Percentiles rank a stretch among this genome's conserved stretches.
phyloP scores from a whole-genome alignment of 2,888 invertebrate species.

The Calliopum simillimum region DNA sequence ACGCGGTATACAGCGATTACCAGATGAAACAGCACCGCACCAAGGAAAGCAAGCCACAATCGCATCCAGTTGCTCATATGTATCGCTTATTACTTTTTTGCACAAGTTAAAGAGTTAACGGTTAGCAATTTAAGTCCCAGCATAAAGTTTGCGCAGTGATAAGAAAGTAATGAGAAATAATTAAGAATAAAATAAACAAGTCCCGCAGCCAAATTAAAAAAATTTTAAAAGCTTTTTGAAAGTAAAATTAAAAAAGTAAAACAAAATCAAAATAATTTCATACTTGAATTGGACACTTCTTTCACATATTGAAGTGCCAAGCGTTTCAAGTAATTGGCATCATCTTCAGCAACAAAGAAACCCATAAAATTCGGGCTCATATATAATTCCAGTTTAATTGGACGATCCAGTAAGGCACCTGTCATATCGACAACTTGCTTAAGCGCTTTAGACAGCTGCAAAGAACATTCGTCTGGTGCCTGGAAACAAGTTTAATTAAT shows the following conservation, averaged over 20 bases:
- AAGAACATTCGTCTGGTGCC: constrained; percentile 82
- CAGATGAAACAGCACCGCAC: constrained; percentile 73
- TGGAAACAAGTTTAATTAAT: constrained; percentile 58
- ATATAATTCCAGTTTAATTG: constrained; percentile 82
- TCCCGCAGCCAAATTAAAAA: constrained; percentile 27
- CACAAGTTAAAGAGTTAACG: constrained; percentile 30
- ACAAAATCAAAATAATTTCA: constrained; percentile 60
- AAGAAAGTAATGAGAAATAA: constrained; percentile 19
- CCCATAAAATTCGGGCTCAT: constrained; percentile 92
- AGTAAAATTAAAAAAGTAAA: constrained; percentile 24
- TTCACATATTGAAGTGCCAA: constrained; percentile 84
- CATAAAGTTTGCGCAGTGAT: constrained; percentile 23
- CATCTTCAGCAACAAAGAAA: constrained; percentile 84
- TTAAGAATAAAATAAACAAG: constrained; percentile 32
- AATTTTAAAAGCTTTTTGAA: constrained; percentile 16
- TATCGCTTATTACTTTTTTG: constrained; percentile 70
- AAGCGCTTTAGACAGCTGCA: constrained; percentile 77
- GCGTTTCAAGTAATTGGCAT: constrained; percentile 83
- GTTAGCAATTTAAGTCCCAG: constrained; percentile 6
- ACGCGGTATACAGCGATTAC: constrained; percentile 73
- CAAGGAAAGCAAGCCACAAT: constrained; percentile 83
- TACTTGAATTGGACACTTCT: constrained; percentile 81
- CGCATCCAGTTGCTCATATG: constrained; percentile 80
- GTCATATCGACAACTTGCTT: constrained; percentile 80
- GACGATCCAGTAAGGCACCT: constrained; percentile 75